These are phyloP conservation scores for Dolichoris vasculosae DNA, from an alignment of 1,140 invertebrate genomes.

Conservation along the genomic window DNA sequence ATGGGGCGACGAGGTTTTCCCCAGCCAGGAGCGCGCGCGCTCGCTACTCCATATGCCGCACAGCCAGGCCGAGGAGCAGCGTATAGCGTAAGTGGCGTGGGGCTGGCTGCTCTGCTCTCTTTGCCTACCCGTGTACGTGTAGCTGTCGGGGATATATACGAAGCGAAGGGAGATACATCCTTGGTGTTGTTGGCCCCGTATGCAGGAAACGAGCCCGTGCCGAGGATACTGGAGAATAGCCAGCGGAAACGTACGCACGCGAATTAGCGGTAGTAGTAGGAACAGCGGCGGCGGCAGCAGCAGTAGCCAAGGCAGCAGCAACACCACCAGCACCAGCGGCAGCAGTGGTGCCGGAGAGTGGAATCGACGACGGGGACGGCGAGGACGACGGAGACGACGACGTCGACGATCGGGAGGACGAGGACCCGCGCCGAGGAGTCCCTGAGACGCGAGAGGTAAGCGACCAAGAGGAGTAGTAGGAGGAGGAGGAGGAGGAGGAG, in stretches of 20 bases:
- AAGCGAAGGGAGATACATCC: neutral
- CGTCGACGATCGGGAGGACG: too few relatives aligned
- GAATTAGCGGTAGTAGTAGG: too few relatives aligned
- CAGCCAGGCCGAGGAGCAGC: neutral
- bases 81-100: constrained; percentile 77
- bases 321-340: too few relatives aligned
- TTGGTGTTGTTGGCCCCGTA: constrained; percentile 2
- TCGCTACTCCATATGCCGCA: constrained; percentile 28
- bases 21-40: constrained; percentile 55
- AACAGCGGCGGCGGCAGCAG: too few relatives aligned
- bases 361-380: too few relatives aligned
- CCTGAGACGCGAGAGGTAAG: neutral
- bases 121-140: constrained; percentile 23
- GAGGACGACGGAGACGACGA: too few relatives aligned
- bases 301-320: too few relatives aligned
- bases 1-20: constrained; percentile 72
- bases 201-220: neutral
- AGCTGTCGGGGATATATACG: neutral
- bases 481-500: neutral
- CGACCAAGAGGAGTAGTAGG: neutral
- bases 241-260: neutral
- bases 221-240: neutral
- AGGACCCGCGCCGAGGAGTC: neutral
- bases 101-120: constrained; percentile 61
- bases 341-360: neutral